Base-by-base conservation (phyloP, 2,888 invertebrate species). In the Lottia scabra region DNA sequence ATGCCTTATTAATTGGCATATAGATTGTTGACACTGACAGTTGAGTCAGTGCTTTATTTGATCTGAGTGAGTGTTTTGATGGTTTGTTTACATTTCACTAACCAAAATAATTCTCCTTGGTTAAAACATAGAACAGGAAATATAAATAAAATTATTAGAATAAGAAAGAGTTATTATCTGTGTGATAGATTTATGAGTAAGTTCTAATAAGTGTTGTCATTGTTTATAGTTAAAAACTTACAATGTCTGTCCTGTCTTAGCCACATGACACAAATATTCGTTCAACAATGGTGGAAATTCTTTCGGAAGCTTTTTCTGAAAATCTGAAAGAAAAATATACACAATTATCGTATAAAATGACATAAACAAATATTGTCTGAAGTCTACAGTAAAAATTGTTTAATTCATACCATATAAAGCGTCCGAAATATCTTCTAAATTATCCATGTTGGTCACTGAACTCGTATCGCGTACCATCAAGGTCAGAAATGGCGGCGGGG, bases 171-270 rank as follows among this genome's bases (percentile, higher is more conserved):
- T 6, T 6, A 38, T 38, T 38, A 6, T 38, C 10, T 10, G 8
- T 38, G 38, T 8, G 8, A 38, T 38, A 38, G 10, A 38, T 38
- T 38, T 8, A 30, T 30, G 30, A 8, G 38, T 38, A 38, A 46
- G 27, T 43, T 16, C n/a, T 23, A 16, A 23, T 13, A 46, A 27
- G 12, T 44, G 16, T 16, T 23, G 16, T n/a, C n/a, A 38, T 38
- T 19, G 19, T 43, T 15, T 30, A 23, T 23, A 48, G 2, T 30
- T n/a, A 16, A 45, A n/a, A 44, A 84, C 85, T 84, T 79, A 87
- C 79, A 97, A 93, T 48, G 96, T 96, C 91, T 97, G 96, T 78
- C 98, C 97, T 85, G 96, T 97, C 90, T 95, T 95, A 6, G 97
- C 97, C 81, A 98, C 96, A 91, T 94, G 95, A 81, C 93, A 92